phyloP scores from a whole-genome alignment of 2,888 invertebrate species.

The Lottia gigantea region DNA sequence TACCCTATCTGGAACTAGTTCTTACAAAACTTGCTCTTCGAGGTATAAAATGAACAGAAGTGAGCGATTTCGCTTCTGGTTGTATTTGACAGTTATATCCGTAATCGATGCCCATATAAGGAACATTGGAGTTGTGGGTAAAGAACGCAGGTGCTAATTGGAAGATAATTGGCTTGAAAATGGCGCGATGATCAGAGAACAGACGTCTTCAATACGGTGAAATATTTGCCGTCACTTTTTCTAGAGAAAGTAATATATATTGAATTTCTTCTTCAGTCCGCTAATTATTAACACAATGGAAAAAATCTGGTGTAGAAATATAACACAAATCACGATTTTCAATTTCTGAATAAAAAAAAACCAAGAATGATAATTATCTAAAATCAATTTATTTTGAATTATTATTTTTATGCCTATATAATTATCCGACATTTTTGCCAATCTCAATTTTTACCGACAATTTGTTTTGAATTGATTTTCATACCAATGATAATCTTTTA shows the following conservation, averaged over 20 bases:
- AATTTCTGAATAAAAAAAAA: no score
- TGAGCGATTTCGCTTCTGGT: constrained; percentile 8
- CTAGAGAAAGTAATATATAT: constrained; percentile 9
- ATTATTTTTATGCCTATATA: no score
- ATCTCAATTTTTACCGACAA: no score
- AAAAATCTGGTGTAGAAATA: no score
- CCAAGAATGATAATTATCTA: no score
- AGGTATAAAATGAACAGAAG: background rate
- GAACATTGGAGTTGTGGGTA: background rate
- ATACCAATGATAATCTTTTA: no score
- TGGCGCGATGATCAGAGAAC: background rate
- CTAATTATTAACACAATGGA: no score
- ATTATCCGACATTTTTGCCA: no score
- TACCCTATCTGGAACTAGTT: no score
- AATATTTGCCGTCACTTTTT: background rate
- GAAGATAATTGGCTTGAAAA: constrained; percentile 6
- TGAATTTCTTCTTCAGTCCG: background rate
- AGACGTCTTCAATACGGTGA: constrained; percentile 8
- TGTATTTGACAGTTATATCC: background rate
- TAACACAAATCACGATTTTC: no score
- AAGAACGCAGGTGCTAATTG: constrained; percentile 7
- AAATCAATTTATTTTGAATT: no score
- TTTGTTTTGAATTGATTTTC: no score
- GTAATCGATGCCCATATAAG: constrained; percentile 6
- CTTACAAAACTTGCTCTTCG: background rate